Conservation (phyloP, 1,140 invertebrate species). For the Camponotus vicinus region DNA sequence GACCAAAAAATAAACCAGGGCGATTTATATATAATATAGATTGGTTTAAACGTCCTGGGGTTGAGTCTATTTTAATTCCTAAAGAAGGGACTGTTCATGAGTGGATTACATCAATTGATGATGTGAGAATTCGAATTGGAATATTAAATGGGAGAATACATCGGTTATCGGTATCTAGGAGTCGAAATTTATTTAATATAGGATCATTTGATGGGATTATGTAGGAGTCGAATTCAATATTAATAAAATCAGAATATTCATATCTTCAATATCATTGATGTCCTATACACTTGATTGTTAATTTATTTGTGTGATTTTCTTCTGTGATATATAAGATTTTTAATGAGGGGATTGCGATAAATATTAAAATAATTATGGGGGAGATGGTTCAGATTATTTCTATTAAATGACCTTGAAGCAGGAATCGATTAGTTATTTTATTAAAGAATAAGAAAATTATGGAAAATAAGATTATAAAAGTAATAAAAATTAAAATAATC, state of each 20-base stretch:
- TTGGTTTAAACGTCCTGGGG: constrained; percentile 91
- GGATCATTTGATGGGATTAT: neutral
- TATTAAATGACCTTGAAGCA: too few species aligned
- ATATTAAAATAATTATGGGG: too few species aligned
- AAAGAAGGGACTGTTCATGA: constrained; percentile 89
- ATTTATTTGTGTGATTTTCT: constrained; percentile 85
- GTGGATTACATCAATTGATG: constrained; percentile 89
- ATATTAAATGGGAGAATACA: constrained; percentile 87
- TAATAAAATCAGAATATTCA: constrained; percentile 88
- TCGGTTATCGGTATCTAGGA: constrained; percentile 90
- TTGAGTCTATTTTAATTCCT: constrained; percentile 89
- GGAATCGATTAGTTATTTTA: too few species aligned
- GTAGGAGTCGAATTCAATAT: constrained; percentile 88
- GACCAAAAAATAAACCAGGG: constrained; percentile 89
- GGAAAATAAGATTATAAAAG: too few species aligned
- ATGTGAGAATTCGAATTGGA: constrained; percentile 87
- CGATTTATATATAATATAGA: constrained; percentile 86
- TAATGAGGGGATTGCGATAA: too few species aligned
- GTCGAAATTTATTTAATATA: constrained; percentile 86
- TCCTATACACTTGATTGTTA: constrained; percentile 88
- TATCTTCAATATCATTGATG: constrained; percentile 91
- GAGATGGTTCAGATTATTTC: too few species aligned
- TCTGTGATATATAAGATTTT: constrained; percentile 74
- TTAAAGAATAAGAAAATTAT: too few species aligned
- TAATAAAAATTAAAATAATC: too few species aligned